Percentiles rank a stretch among this genome's conserved stretches.
phyloP scores from a whole-genome alignment of 2,888 invertebrate species.

The Cancer borealis region DNA sequence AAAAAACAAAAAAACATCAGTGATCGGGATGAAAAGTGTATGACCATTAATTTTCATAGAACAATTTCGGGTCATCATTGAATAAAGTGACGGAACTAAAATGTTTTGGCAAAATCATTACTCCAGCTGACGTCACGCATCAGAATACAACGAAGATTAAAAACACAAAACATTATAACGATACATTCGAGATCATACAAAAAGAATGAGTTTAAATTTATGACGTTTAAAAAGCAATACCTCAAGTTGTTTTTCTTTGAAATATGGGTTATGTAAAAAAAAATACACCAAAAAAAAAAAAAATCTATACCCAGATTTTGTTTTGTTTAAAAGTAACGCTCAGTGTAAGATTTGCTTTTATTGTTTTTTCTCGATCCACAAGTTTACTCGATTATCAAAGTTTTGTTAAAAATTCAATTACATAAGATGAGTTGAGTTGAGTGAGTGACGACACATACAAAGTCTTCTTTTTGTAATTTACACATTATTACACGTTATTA shows the following conservation, averaged over 20 bases:
- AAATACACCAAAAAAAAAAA: not conserved
- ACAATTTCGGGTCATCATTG: not conserved
- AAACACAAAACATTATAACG: not conserved
- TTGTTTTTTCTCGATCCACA: slow-evolving; percentile 20
- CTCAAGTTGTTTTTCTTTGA: not conserved
- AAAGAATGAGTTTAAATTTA: not conserved
- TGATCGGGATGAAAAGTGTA: not conserved
- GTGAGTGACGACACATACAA: not conserved
- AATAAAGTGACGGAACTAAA: not conserved
- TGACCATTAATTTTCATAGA: not conserved
- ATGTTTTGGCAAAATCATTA: not conserved
- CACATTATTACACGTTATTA: slow-evolving; percentile 8
- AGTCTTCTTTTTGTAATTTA: slow-evolving; percentile 3
- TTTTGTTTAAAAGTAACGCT: not conserved
- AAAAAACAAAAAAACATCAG: not conserved
- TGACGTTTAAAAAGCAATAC: not conserved
- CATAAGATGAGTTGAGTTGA: not conserved
- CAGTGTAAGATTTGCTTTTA: slow-evolving; percentile 10
- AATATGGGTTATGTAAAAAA: not conserved
- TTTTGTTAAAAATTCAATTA: not conserved
- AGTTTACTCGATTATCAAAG: slow-evolving; percentile 4
- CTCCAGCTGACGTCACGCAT: not conserved
- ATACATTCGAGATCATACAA: not conserved
- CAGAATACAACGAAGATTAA: not conserved
- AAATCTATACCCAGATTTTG: not conserved